These are phyloP conservation scores for Pterostichus niger DNA, from an alignment of 2,888 invertebrate genomes.

Conservation along the genomic window DNA sequence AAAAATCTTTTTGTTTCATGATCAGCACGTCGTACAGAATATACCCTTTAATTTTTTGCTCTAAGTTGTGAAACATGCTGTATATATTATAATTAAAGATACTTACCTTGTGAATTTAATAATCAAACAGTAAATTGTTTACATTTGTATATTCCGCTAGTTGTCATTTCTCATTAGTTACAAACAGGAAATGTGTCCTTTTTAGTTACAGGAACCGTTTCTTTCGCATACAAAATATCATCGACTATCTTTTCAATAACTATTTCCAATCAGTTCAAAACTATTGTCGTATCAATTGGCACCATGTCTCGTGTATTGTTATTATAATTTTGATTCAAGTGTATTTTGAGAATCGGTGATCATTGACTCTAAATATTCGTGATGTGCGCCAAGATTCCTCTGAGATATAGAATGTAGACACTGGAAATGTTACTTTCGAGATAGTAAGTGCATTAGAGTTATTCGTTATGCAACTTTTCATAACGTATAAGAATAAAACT, in stretches of 20 bases:
- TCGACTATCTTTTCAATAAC: not conserved
- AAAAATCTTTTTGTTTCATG: too few species aligned
- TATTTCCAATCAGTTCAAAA: constrained; percentile 20
- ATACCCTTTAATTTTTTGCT: too few species aligned
- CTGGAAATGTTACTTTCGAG: constrained; percentile 20
- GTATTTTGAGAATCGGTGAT: constrained; percentile 15
- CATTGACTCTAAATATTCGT: constrained; percentile 23
- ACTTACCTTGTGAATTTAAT: not conserved
- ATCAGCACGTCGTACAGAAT: too few species aligned
- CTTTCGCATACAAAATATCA: constrained; percentile 30
- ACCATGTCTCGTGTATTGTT: constrained; percentile 13
- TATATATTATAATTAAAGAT: constrained; percentile 10
- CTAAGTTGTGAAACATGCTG: too few species aligned
- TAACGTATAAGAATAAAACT: too few species aligned
- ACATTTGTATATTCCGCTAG: constrained; percentile 29
- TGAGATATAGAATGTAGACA: not conserved
- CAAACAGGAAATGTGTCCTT: constrained; percentile 41
- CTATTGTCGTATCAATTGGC: not conserved
- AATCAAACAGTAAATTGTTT: constrained; percentile 13
- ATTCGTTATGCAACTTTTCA: too few species aligned
- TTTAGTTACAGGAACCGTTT: constrained; percentile 38
- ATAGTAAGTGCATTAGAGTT: constrained; percentile 7
- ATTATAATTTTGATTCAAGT: constrained; percentile 9
- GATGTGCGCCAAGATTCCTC: constrained; percentile 10
- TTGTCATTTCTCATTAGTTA: not conserved